Evolutionary conservation across 2,113 vertebrate genomes (phyloP).

Genomic region (Progne subis): DNA sequence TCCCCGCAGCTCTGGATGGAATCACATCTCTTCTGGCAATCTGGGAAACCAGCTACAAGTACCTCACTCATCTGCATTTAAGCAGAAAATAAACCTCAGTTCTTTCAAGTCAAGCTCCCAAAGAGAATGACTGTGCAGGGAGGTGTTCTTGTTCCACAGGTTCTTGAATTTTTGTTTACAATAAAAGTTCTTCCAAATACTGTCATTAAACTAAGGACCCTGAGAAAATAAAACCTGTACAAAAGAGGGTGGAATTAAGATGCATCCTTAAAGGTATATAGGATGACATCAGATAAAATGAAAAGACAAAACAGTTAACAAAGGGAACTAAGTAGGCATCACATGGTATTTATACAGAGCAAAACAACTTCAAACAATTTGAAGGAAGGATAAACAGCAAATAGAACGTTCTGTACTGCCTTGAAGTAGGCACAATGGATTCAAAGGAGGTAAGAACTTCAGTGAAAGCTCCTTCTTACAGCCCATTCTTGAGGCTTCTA

Average conservation of each 20-base stretch:
- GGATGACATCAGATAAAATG: conserved; percentile 20
- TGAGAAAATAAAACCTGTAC: neutral
- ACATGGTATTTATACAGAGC: neutral
- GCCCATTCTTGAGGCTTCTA: neutral
- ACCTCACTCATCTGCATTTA: neutral
- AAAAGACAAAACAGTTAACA: neutral
- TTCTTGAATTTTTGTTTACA: neutral
- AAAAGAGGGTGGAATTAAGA: neutral
- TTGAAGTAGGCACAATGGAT: neutral
- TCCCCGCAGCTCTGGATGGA: fast-evolving
- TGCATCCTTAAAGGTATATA: neutral
- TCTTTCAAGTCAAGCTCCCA: neutral
- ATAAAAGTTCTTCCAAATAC: neutral
- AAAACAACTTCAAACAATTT: neutral
- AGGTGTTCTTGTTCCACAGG: neutral
- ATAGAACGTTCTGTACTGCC: neutral
- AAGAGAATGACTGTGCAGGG: neutral
- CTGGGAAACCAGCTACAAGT: neutral
- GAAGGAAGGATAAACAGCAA: neutral
- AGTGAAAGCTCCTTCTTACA: neutral
- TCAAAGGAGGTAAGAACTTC: neutral
- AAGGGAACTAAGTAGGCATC: neutral
- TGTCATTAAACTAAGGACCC: neutral
- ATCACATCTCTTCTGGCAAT: neutral
- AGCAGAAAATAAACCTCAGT: neutral